These are phyloP conservation scores for Agrotis exclamationis DNA, from an alignment of 2,888 invertebrate genomes.

Conservation along the genomic window DNA sequence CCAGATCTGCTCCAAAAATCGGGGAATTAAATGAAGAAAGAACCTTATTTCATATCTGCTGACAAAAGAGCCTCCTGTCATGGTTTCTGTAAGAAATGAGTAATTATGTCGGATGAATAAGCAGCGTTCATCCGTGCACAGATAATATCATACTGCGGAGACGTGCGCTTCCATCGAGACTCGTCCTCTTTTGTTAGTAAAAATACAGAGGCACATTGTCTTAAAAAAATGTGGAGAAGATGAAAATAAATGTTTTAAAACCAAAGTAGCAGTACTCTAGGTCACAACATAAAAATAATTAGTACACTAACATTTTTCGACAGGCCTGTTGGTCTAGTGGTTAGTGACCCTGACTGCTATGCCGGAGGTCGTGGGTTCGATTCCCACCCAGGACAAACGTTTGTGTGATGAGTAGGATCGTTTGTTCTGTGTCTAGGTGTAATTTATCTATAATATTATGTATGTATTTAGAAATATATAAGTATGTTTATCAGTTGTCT, in stretches of 20 bases:
- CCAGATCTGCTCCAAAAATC: background rate
- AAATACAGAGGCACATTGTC: conserved; percentile 30
- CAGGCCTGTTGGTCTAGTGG: too few relatives aligned
- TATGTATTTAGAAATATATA: too few relatives aligned
- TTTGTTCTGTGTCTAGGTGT: too few relatives aligned
- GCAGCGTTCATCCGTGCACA: conserved; percentile 51
- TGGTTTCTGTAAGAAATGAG: conserved; percentile 50
- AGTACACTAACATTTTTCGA: too few relatives aligned
- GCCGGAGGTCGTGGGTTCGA: too few relatives aligned
- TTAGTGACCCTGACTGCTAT: too few relatives aligned
- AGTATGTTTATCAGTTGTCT: too few relatives aligned
- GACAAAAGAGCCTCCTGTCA: conserved; percentile 37
- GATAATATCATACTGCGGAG: conserved; percentile 33
- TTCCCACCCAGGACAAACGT: too few relatives aligned
- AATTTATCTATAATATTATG: too few relatives aligned
- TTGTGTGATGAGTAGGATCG: too few relatives aligned
- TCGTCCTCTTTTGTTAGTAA: conserved; percentile 12
- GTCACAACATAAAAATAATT: too few relatives aligned
- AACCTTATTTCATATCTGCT: conserved; percentile 21
- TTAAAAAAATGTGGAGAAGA: background rate
- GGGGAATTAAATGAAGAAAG: background rate
- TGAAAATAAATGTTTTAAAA: background rate
- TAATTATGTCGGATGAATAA: conserved; percentile 46
- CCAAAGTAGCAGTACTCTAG: too few relatives aligned
- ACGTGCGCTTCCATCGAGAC: conserved; percentile 26